Evolutionary conservation across 1,140 invertebrate species (phyloP), one percentile per base, ranked within the genome.

Genomic region (Danaus plexippus): DNA sequence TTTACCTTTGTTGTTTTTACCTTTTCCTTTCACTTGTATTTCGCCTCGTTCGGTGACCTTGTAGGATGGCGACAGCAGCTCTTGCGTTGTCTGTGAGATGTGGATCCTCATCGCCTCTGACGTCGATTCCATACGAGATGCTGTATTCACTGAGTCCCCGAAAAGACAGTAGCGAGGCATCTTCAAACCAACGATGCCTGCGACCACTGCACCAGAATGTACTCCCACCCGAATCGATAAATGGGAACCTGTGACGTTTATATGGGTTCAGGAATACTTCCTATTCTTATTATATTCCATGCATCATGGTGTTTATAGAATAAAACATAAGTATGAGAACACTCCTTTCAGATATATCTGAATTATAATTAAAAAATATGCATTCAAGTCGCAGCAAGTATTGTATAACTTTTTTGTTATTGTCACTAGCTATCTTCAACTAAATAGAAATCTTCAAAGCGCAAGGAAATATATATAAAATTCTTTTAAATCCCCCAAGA

Each of bases 121-220:
- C 1, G 95, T 96, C 1, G 94, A 95, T 76, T 98, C 96, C 95
- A 97, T 97, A 15, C 95, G 84, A 0, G 95, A 96, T 4, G 96
- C 96, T 7, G 95, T 97, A 75, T 97, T 97, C 0, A 97, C 96
- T 0, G 94, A 94, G 73, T 98, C 96, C 0, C 97, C 97, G 73
- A 98, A 98, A 0, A 98, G 86, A 71, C 95, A 97, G 83, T 96
- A 97, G n/a, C 95, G 88, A 0, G 96, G 96, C 96, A 98, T 98
- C 88, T 97, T 98, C 0, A 97, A 79, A 0, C 97, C 97, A 1
- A 98, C 97, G 15, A 98, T 97, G 11, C 97, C 97, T 1, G 97
- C 96, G 0, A 97, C 96, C 1, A 98, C 96, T 2, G 95, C 93
- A 0, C 96, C 95, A 2, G 94, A 95, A 76, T 97, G 95, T 9